A percentile compares a stretch with the other conserved stretches of the same genome.
Conservation (phyloP, 53 echinoderm and acorn worm genomes). For the Holothuria leucospilota region DNA sequence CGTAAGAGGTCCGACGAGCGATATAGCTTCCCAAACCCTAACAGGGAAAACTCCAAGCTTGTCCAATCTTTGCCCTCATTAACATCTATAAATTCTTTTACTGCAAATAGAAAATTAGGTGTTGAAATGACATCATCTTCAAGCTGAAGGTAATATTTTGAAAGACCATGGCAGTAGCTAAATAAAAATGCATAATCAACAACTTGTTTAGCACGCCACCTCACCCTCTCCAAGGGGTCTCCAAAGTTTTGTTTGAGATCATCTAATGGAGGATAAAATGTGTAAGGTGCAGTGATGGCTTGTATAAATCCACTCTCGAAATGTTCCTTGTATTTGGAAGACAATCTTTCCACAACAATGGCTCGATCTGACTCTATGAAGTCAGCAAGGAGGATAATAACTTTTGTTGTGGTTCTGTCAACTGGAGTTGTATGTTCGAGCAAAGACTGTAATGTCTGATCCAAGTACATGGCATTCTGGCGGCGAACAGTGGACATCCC, state of each 20-base stretch:
- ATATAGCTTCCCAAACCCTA: slow-evolving; percentile 92
- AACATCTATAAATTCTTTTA: slow-evolving; percentile 74
- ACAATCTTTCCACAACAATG: slow-evolving; percentile 53
- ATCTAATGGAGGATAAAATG: slow-evolving; percentile 77
- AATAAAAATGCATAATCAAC: slow-evolving; percentile 90
- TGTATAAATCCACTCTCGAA: slow-evolving; percentile 83
- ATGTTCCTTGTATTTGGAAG: slow-evolving; percentile 61
- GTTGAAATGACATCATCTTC: slow-evolving; percentile 91
- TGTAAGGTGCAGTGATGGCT: slow-evolving; percentile 74
- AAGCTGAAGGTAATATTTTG: slow-evolving; percentile 88
- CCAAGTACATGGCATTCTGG: slow-evolving; percentile 71
- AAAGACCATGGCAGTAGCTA: slow-evolving; percentile 74
- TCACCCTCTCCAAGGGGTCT: slow-evolving; percentile 72
- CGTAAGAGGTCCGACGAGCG: slow-evolving; percentile 72
- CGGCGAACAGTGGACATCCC: slow-evolving; percentile 88
- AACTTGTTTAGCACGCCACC: slow-evolving; percentile 90
- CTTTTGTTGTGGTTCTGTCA: slow-evolving; percentile 47
- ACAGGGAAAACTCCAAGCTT: slow-evolving; percentile 82
- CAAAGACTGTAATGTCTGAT: slow-evolving; percentile 77
- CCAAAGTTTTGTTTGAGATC: slow-evolving; percentile 86
- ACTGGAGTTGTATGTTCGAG: slow-evolving; percentile 67
- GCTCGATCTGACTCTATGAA: slow-evolving; percentile 64
- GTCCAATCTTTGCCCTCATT: slow-evolving; percentile 70
- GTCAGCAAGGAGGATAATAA: slow-evolving; percentile 87
- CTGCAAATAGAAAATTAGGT: slow-evolving; percentile 73